Conservation (phyloP, 2,888 invertebrate genomes). For the Leptopilina syphax region DNA sequence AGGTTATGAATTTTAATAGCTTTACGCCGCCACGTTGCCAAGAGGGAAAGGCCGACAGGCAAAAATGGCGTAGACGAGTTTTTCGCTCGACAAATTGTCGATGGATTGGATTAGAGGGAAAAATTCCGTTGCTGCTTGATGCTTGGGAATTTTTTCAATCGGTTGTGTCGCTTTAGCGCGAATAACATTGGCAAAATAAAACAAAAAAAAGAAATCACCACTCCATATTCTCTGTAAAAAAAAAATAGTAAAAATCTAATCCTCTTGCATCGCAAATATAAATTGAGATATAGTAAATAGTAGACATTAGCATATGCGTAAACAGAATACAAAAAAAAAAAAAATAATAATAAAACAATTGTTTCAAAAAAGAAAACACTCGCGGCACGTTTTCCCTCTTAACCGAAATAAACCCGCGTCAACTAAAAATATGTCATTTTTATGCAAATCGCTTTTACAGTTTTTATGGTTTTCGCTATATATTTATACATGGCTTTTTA, state of each 20-base stretch:
- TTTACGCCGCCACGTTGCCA: constrained; percentile 70
- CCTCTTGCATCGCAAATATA: constrained; percentile 24
- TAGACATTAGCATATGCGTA: not conserved
- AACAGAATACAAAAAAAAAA: not conserved
- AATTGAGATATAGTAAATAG: constrained; percentile 9
- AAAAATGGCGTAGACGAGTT: constrained; percentile 73
- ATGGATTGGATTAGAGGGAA: constrained; percentile 75
- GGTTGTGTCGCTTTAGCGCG: constrained; percentile 30
- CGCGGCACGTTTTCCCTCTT: too few species aligned
- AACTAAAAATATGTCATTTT: constrained; percentile 8
- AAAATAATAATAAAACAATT: not conserved
- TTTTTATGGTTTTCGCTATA: constrained; percentile 5
- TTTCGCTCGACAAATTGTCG: constrained; percentile 75
- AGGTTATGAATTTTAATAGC: constrained; percentile 77
- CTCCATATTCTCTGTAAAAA: not conserved
- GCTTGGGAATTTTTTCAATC: constrained; percentile 35
- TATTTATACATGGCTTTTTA: not conserved
- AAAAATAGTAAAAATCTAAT: constrained; percentile 13
- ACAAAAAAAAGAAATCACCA: constrained; percentile 31
- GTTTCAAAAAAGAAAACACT: not conserved
- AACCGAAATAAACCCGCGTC: constrained; percentile 19
- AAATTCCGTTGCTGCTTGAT: constrained; percentile 57
- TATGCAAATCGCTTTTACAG: constrained; percentile 6
- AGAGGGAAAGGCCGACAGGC: constrained; percentile 58
- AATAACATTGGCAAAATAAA: constrained; percentile 30